These are phyloP conservation scores for Sebastes trivittatus DNA, from an alignment of 2,797 vertebrate species.

Conservation along the genomic window DNA sequence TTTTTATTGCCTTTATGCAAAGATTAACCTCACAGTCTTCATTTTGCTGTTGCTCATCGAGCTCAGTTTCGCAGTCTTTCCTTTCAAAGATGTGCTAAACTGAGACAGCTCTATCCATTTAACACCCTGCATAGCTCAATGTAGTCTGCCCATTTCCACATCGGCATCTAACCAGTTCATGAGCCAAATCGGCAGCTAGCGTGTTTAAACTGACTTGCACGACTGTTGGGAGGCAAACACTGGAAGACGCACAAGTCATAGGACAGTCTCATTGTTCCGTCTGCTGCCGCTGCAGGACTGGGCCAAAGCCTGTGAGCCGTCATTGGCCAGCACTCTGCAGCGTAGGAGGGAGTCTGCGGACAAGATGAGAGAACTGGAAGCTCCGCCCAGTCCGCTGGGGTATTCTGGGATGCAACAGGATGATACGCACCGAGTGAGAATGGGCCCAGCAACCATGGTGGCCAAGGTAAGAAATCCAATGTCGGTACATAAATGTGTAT, in stretches of 20 bases:
- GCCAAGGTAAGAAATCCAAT: conserved; percentile 85
- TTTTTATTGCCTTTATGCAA: conserved; percentile 45
- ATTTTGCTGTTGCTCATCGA: conserved; percentile 43
- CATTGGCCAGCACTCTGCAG: conserved; percentile 83
- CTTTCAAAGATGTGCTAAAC: conserved; percentile 51
- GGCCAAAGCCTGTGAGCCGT: conserved; percentile 92
- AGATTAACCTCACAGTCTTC: conserved; percentile 53
- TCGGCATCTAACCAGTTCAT: conserved; percentile 49
- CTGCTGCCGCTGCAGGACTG: conserved; percentile 86
- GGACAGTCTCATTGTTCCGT: conserved; percentile 49
- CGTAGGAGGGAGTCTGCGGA: conserved; percentile 89
- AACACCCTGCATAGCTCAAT: conserved; percentile 18
- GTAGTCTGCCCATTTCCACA: conserved; percentile 23
- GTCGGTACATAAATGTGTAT: not conserved
- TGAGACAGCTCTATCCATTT: conserved; percentile 34
- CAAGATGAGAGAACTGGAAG: conserved; percentile 87
- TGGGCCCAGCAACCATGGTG: conserved; percentile 84
- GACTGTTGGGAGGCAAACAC: conserved; percentile 37
- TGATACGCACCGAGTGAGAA: conserved; percentile 84
- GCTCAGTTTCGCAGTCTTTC: conserved; percentile 57
- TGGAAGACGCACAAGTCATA: not conserved
- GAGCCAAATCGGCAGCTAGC: conserved; percentile 48
- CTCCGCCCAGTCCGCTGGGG: conserved; percentile 75
- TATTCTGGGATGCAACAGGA: conserved; percentile 81
- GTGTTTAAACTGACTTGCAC: conserved; percentile 11